Evolutionary conservation across 2,113 vertebrate species (phyloP).

Genomic region (Spizaetus ornatus): DNA sequence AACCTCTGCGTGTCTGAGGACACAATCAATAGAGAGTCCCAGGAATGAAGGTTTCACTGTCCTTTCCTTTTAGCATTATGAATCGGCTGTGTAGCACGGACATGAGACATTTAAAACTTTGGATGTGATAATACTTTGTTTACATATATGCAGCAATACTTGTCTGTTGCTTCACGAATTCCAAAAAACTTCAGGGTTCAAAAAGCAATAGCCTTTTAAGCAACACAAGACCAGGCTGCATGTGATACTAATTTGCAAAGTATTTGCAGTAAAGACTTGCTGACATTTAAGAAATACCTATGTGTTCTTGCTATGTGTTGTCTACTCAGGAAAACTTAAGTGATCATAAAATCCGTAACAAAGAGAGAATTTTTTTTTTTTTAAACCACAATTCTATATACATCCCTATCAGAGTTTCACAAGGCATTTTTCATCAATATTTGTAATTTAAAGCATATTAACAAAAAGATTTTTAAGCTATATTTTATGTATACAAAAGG

Average conservation of each 20-base stretch:
- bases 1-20: background rate
- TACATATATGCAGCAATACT: slow-evolving; percentile 23
- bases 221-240: background rate
- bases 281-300: slow-evolving; percentile 40
- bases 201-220: slow-evolving; percentile 15
- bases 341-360: background rate
- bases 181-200: background rate
- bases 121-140: slow-evolving; percentile 12
- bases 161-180: slow-evolving; percentile 13
- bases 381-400: background rate
- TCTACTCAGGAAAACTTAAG: background rate
- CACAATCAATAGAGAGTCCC: background rate
- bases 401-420: background rate
- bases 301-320: background rate
- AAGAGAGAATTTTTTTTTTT: background rate
- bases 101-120: slow-evolving; percentile 48
- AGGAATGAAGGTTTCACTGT: background rate
- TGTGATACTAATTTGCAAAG: slow-evolving; percentile 20
- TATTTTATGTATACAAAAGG: slow-evolving; percentile 61
- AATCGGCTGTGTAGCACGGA: background rate
- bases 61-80: slow-evolving; percentile 1
- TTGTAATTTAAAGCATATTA: slow-evolving; percentile 8
- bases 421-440: background rate
- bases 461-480: slow-evolving; percentile 34
- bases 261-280: slow-evolving; percentile 35